Evolutionary conservation across 1,140 invertebrate genomes (phyloP).

Genomic region (Gryllus bimaculatus): DNA sequence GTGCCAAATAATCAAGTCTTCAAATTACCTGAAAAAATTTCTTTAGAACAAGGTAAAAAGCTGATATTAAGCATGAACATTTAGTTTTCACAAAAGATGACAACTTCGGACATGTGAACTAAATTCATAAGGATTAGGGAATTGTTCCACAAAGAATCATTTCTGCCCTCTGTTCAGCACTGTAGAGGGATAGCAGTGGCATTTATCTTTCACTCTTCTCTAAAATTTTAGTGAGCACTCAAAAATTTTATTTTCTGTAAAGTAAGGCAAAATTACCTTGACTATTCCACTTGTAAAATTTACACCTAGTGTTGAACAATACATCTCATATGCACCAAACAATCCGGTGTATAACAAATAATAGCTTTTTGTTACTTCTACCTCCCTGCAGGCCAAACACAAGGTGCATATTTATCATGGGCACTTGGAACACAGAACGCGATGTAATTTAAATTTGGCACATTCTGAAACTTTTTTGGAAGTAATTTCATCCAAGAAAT

Average conservation of each 20-base stretch:
- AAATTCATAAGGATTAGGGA: background rate
- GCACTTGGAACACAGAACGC: no score
- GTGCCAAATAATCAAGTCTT: constrained; percentile 50
- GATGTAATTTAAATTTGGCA: no score
- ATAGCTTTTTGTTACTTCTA: no score
- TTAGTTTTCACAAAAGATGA: background rate
- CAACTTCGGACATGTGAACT: background rate
- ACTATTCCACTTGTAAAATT: no score
- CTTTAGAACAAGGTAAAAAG: constrained; percentile 42
- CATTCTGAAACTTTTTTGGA: no score
- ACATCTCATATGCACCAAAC: no score
- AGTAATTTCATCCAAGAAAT: no score
- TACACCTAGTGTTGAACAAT: no score
- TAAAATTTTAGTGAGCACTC: background rate
- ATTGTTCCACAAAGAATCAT: background rate
- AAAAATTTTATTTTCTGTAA: background rate
- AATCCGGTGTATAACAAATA: no score
- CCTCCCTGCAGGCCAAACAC: no score
- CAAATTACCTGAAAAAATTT: constrained; percentile 40
- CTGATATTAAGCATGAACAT: no score
- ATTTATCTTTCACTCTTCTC: background rate
- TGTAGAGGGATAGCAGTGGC: background rate
- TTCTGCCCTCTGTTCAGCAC: background rate
- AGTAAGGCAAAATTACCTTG: background rate
- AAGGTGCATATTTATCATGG: no score